These are phyloP conservation scores for Cephus sareptanus DNA, from an alignment of 2,888 invertebrate species.

Conservation along the genomic window DNA sequence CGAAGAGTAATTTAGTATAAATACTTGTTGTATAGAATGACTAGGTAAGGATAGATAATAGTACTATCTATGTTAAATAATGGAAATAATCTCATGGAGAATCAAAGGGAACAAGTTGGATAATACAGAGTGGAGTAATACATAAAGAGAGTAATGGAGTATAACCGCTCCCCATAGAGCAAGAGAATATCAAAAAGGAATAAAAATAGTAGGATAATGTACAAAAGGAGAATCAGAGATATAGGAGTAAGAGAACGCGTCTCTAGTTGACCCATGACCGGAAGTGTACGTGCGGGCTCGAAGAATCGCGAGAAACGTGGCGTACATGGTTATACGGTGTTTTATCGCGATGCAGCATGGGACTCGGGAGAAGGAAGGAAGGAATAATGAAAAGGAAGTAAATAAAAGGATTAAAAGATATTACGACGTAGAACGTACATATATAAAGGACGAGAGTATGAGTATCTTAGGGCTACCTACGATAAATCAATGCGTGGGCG, in stretches of 20 bases:
- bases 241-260: slow-evolving; percentile 14
- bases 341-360: background rate
- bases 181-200: slow-evolving; percentile 4
- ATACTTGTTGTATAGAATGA: no score
- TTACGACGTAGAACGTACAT: slow-evolving; percentile 5
- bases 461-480: slow-evolving; percentile 11
- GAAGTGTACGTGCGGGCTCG: slow-evolving; percentile 37
- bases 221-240: slow-evolving; percentile 10
- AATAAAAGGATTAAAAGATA: slow-evolving; percentile 7
- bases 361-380: background rate
- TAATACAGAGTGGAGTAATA: no score
- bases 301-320: slow-evolving; percentile 2
- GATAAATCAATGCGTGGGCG: slow-evolving; percentile 50
- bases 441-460: slow-evolving; percentile 5
- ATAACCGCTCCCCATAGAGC: no score
- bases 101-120: no score
- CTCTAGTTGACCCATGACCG: slow-evolving; percentile 43
- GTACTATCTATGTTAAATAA: no score
- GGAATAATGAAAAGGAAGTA: slow-evolving; percentile 2
- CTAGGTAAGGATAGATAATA: no score
- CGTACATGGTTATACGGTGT: slow-evolving; percentile 5
- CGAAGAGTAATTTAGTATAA: no score
- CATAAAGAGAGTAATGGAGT: no score
- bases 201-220: slow-evolving; percentile 2
- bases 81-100: no score